phyloP scores from a whole-genome alignment of 1,140 invertebrate species.

The Drosophila navojoa region DNA sequence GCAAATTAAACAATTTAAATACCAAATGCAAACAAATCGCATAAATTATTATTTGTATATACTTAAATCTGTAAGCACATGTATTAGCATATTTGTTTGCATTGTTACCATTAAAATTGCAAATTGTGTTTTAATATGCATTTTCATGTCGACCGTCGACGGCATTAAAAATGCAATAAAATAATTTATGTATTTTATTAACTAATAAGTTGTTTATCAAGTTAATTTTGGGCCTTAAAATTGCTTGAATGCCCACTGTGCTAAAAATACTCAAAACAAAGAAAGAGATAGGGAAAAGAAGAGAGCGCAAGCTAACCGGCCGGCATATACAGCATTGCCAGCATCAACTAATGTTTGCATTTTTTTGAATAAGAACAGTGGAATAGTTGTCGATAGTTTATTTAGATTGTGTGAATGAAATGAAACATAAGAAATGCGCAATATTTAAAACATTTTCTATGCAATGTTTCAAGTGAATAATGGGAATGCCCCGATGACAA shows the following conservation, averaged over 20 bases:
- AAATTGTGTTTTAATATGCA: conserved; percentile 7
- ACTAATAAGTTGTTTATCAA: neutral
- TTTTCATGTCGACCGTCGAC: conserved; percentile 10
- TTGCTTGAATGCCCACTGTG: conserved; percentile 1
- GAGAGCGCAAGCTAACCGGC: conserved; percentile 21
- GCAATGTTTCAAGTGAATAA: no score
- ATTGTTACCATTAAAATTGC: conserved; percentile 15
- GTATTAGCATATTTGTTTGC: conserved; percentile 18
- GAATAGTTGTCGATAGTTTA: no score
- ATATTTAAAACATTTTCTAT: no score
- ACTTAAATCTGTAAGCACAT: neutral
- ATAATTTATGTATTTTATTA: neutral
- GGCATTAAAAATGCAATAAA: neutral
- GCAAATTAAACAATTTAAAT: conserved; percentile 13
- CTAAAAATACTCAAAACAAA: no score
- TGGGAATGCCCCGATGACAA: no score
- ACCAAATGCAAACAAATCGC: conserved; percentile 12
- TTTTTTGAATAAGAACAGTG: neutral
- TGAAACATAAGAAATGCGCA: no score
- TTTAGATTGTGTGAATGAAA: no score
- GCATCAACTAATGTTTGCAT: neutral
- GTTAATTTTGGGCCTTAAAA: no score
- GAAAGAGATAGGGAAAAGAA: neutral
- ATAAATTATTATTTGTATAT: conserved; percentile 25
- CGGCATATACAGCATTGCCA: conserved; percentile 22